These are phyloP conservation scores for Diaperis boleti DNA, from an alignment of 2,888 invertebrate genomes.

Conservation along the genomic window DNA sequence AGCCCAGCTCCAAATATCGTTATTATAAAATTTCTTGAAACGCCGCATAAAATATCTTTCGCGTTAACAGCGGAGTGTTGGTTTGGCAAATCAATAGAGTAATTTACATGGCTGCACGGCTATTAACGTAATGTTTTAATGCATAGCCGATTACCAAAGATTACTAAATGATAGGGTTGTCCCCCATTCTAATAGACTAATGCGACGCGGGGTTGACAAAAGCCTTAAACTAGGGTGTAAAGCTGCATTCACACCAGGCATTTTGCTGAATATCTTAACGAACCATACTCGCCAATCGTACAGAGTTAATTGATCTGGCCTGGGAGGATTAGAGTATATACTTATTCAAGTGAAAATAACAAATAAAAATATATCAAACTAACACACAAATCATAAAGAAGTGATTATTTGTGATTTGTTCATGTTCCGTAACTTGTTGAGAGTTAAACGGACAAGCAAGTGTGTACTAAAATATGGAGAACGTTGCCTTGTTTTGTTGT, in stretches of 20 bases:
- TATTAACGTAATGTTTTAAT: conserved; percentile 64
- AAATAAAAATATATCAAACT: no score
- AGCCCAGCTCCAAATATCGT: no score
- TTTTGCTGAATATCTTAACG: conserved; percentile 4
- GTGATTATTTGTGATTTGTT: no score
- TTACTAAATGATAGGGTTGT: conserved; percentile 64
- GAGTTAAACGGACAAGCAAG: no score
- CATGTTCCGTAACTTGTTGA: no score
- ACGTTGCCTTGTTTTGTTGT: no score
- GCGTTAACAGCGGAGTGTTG: conserved; percentile 3
- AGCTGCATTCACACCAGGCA: conserved; percentile 50
- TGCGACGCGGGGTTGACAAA: conserved; percentile 57
- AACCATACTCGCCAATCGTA: conserved; percentile 12
- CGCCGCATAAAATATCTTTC: conserved; percentile 1
- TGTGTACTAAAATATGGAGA: no score
- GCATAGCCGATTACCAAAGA: conserved; percentile 62
- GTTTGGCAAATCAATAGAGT: conserved; percentile 46
- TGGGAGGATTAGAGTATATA: no score
- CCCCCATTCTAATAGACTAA: conserved; percentile 60
- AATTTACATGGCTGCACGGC: conserved; percentile 55
- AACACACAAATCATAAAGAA: no score
- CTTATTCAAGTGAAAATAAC: no score
- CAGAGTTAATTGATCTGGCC: not conserved
- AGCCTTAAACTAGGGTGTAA: conserved; percentile 57
- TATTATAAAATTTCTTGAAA: no score